phyloP scores from a whole-genome alignment of 2,888 invertebrate species.

The Cepaea hortensis region DNA sequence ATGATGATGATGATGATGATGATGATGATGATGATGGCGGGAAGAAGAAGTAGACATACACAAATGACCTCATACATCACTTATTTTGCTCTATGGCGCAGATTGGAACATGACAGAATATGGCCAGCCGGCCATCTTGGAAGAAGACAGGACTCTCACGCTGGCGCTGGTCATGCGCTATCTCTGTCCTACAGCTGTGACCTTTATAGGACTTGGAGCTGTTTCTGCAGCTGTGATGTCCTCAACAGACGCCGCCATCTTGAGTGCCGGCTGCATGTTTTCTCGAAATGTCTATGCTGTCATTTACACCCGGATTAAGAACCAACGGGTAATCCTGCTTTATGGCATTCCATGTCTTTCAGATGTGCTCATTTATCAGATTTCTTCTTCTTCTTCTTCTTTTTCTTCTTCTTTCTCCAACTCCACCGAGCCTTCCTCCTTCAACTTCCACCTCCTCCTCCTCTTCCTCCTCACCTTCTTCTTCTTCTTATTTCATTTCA shows the following conservation, averaged over 20 bases:
- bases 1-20: too few species aligned
- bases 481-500: too few species aligned
- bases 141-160: constrained; percentile 91
- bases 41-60: too few species aligned
- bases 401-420: neutral
- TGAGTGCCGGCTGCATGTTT: constrained; percentile 99
- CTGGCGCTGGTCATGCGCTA: constrained; percentile 97
- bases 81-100: constrained; percentile 73
- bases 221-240: constrained; percentile 99
- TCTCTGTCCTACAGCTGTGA: constrained; percentile 94
- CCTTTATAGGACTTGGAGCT: constrained; percentile 97
- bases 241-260: constrained; percentile 97
- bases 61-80: neutral
- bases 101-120: constrained; percentile 97
- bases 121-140: constrained; percentile 65
- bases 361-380: neutral
- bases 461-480: too few species aligned
- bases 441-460: too few species aligned
- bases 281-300: constrained; percentile 98
- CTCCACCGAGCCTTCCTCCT: too few species aligned
- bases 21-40: too few species aligned
- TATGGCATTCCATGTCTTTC: neutral
- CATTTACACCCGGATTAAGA: constrained; percentile 87
- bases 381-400: neutral
- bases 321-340: neutral